phyloP scores from a whole-genome alignment of 35 echinoderm and acorn worm genomes.

The Heliocidaris erythrogramma region DNA sequence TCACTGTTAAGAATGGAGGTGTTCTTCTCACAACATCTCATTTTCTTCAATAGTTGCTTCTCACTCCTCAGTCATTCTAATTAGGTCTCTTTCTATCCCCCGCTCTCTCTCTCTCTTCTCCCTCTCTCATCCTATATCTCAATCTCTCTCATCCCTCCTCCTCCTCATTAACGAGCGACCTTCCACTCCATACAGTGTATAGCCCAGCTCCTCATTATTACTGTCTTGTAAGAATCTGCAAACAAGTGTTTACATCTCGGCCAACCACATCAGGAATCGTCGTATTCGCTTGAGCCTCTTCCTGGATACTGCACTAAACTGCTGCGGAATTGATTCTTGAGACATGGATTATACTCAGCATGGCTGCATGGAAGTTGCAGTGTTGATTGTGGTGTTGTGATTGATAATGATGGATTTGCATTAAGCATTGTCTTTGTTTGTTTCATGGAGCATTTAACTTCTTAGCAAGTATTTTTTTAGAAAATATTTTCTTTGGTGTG shows the following conservation, averaged over 20 bases:
- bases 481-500: not conserved
- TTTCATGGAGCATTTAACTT: not conserved
- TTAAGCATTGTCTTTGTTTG: not conserved
- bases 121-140: not conserved
- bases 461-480: not conserved
- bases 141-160: not conserved
- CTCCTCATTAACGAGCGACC: constrained; percentile 27
- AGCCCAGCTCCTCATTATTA: not conserved
- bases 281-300: not conserved
- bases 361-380: not conserved
- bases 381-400: not conserved
- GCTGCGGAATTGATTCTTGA: not conserved
- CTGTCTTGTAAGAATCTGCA: not conserved
- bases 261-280: not conserved
- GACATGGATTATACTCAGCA: not conserved
- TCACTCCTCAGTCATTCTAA: not conserved
- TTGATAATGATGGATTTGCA: not conserved
- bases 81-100: not conserved
- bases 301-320: not conserved
- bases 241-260: not conserved
- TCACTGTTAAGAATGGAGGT: not conserved
- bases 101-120: not conserved
- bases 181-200: not conserved
- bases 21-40: not conserved
- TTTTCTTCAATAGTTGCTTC: not conserved